Evolutionary conservation across 2,797 vertebrate species (phyloP).

Genomic region (Enteromius viviparus): DNA sequence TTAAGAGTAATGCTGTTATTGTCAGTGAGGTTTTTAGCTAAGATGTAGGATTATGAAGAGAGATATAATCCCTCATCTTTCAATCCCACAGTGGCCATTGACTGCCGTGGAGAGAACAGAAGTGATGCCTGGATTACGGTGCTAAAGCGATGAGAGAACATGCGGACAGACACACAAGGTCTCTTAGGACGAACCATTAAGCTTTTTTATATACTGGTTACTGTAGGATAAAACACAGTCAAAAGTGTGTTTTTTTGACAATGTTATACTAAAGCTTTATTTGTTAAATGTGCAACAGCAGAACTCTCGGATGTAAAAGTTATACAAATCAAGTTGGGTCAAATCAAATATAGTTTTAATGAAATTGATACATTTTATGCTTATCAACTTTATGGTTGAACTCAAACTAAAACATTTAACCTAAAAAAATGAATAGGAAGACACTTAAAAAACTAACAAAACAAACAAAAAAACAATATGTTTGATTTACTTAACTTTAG

Average conservation of each 20-base stretch:
- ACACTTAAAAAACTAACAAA: too few species aligned
- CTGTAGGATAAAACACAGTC: not conserved
- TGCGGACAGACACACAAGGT: conserved; percentile 22
- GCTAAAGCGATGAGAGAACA: conserved; percentile 20
- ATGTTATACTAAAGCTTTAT: not conserved
- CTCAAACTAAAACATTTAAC: too few species aligned
- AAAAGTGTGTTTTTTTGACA: not conserved
- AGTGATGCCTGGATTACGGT: conserved; percentile 17
- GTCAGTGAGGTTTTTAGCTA: conserved; percentile 17
- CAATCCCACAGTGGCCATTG: conserved; percentile 34
- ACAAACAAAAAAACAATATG: too few species aligned
- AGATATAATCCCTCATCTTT: conserved; percentile 49
- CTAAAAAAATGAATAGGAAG: too few species aligned
- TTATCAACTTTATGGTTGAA: too few species aligned
- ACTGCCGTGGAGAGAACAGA: conserved; percentile 23
- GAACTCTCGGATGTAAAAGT: not conserved
- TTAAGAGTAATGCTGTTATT: conserved; percentile 44
- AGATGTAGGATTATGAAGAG: conserved; percentile 46
- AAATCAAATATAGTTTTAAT: too few species aligned
- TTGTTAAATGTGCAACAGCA: not conserved
- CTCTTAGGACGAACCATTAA: conserved; percentile 5
- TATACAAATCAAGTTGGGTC: too few species aligned
- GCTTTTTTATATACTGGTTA: conserved; percentile 13
- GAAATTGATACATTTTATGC: too few species aligned
- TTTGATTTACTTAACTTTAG: too few species aligned